Evolutionary conservation across 2,888 invertebrate species (phyloP).

Genomic region (Morpho achilles): DNA sequence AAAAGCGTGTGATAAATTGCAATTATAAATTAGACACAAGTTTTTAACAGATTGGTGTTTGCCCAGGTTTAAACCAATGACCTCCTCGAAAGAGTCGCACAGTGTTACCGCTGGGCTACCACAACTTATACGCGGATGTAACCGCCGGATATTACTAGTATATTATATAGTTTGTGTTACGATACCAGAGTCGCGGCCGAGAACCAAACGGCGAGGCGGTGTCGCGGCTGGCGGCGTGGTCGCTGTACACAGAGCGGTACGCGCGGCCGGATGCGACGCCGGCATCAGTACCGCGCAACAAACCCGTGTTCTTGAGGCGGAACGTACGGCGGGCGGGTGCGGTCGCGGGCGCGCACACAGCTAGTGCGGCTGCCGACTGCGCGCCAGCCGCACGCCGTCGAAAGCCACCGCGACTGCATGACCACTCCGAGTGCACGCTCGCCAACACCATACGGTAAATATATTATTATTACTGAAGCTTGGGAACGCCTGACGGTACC

Average conservation of each 20-base stretch:
- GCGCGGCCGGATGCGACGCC: conserved; percentile 35
- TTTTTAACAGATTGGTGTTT: too few species aligned
- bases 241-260: conserved; percentile 56
- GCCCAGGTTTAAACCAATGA: too few species aligned
- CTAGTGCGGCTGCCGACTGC: conserved; percentile 20
- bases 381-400: conserved; percentile 34
- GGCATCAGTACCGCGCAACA: conserved; percentile 40
- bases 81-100: too few species aligned
- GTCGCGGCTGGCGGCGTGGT: conserved; percentile 49
- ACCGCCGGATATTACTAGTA: too few species aligned
- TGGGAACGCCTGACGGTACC: too few species aligned
- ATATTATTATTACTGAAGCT: neutral
- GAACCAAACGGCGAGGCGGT: conserved; percentile 39
- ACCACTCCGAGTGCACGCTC: conserved; percentile 45
- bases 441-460: conserved; percentile 29
- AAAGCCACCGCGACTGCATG: conserved; percentile 50
- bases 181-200: conserved; percentile 13
- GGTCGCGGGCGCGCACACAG: conserved; percentile 39
- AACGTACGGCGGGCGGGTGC: conserved; percentile 56
- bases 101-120: too few species aligned
- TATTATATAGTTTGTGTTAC: too few species aligned
- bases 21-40: too few species aligned
- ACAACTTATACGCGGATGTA: too few species aligned
- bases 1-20: too few species aligned
- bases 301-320: conserved; percentile 55